Conservation (phyloP, 2,888 invertebrate genomes). For the Drosophila mimetica region DNA sequence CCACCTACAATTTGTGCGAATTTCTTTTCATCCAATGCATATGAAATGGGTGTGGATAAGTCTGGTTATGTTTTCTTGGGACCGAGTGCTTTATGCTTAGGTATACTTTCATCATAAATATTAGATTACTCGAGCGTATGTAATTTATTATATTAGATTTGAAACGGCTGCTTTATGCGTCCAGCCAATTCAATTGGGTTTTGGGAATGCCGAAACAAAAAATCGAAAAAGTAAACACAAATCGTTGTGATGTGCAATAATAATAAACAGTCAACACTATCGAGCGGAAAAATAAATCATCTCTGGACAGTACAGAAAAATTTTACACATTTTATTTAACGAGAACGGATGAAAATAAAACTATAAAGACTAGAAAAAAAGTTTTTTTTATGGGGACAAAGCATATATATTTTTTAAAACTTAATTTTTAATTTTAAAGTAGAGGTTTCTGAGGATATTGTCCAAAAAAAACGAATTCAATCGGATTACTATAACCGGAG, state of each 20-base stretch:
- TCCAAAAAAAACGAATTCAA: too few relatives aligned
- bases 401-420: too few relatives aligned
- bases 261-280: background rate
- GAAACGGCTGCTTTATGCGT: constrained; percentile 2
- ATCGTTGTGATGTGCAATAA: background rate
- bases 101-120: constrained; percentile 71
- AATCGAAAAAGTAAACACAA: background rate
- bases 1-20: constrained; percentile 3
- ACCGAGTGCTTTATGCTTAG: constrained; percentile 29
- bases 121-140: constrained; percentile 73
- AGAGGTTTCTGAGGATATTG: too few relatives aligned
- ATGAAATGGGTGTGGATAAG: constrained; percentile 52
- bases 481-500: too few relatives aligned
- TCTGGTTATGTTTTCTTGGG: constrained; percentile 38
- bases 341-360: too few relatives aligned
- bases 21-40: constrained; percentile 59
- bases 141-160: constrained; percentile 75
- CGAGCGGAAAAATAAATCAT: background rate
- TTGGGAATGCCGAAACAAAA: background rate
- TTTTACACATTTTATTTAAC: too few relatives aligned
- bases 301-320: too few relatives aligned
- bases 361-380: too few relatives aligned
- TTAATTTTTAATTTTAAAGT: too few relatives aligned
- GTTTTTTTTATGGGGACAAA: too few relatives aligned
- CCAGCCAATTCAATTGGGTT: constrained; percentile 3